Conservation (phyloP, 2,797 vertebrate species). For the Gymnoscopelus microlampas region DNA sequence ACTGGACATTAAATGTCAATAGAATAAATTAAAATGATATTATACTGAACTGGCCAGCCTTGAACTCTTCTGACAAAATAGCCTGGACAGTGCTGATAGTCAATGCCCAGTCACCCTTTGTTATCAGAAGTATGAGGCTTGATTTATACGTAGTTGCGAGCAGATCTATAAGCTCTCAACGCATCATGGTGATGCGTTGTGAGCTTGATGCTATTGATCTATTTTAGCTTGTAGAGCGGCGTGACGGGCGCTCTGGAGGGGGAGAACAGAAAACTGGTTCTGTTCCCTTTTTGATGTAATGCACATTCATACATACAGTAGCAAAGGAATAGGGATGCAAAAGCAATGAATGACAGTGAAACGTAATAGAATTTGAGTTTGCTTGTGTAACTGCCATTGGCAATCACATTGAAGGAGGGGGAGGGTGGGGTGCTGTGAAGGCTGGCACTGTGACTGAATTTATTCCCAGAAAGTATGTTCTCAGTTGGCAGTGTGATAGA, state of each 20-base stretch:
- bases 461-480: not conserved
- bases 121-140: too few species aligned
- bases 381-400: slow-evolving; percentile 5
- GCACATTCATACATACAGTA: not conserved
- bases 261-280: not conserved
- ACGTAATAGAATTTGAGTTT: slow-evolving; percentile 3
- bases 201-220: too few species aligned
- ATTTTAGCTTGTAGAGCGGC: not conserved
- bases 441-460: not conserved
- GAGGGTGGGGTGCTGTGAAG: not conserved
- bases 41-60: too few species aligned
- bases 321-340: not conserved
- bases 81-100: too few species aligned
- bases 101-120: too few species aligned
- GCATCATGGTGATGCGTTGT: too few species aligned
- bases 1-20: too few species aligned
- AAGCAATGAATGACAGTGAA: slow-evolving; percentile 2
- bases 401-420: not conserved
- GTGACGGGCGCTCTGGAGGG: not conserved
- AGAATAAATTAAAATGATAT: too few species aligned
- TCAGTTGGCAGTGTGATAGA: not conserved
- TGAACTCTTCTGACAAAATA: too few species aligned
- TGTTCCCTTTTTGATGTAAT: not conserved
- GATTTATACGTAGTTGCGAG: too few species aligned
- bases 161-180: too few species aligned